Evolutionary conservation across 2,888 invertebrate species (phyloP), one percentile per base, ranked within the genome.

Genomic region (Iphiclides podalirius): DNA sequence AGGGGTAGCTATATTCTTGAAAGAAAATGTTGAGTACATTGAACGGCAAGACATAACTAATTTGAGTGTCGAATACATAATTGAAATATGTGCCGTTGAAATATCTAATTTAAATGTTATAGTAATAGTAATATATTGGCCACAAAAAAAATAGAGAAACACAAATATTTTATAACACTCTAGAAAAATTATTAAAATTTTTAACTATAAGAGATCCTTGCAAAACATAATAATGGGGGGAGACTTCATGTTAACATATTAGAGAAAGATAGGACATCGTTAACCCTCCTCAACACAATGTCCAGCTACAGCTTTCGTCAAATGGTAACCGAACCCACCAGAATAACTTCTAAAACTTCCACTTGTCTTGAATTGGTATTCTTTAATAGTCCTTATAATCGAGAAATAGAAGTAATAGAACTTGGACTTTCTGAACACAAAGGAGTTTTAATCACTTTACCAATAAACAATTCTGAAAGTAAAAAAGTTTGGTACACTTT

Each of bases 81-180:
- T 48, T 23, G 52, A 52, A 34, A 45, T 48, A 23, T 45, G 52
- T 48, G 52, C 48, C 8, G 12, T 48, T 8, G 45, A 52, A 34
- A 16, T 17, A 13, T 11, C 2, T 11, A 23, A 31, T 8, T 8
- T 26, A 9, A 26, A 26, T 12, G 36, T 41, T 41, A 11, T 46
- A 14, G 23, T 53, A 11, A n/a, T 53, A 2, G 37, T 53, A 9
- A 35, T 31, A 17, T 12, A 4, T 53, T 11, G 31, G 42, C 37
- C 41, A 38, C n/a, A 43, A 53, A 12, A 52, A n/a, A 39, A n/a
- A n/a, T 31, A 31, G 31, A 31, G 31, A 11, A 11, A 11, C 11
- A 14, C 2, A 45, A 4, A 35, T 13, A 8, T 40, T 51, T 17
- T 45, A 36, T 31, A 23, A 35, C 7, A 26, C 40, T 14, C 16